These are phyloP conservation scores for Maylandia zebra DNA, from an alignment of 2,113 vertebrate genomes.

Conservation along the genomic window DNA sequence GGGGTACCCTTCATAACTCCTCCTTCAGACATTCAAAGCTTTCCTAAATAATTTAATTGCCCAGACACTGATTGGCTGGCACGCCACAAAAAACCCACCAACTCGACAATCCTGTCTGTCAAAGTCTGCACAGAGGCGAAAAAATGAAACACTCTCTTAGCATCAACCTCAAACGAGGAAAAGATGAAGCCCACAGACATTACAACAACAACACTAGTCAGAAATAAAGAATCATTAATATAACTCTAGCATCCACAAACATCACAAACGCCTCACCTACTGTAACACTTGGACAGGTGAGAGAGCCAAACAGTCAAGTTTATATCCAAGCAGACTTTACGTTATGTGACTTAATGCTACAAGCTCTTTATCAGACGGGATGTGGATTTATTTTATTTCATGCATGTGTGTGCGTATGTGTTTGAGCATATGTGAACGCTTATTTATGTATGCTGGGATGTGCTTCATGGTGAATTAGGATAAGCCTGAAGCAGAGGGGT, in stretches of 20 bases:
- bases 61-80: not conserved
- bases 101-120: not conserved
- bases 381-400: not conserved
- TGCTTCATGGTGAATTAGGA: constrained; percentile 25
- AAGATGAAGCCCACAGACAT: not conserved
- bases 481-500: constrained; percentile 12
- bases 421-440: not conserved
- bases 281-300: not conserved
- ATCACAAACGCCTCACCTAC: not conserved
- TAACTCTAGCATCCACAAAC: not conserved
- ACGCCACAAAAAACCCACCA: not conserved
- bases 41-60: not conserved
- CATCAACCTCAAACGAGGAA: not conserved
- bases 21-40: not conserved
- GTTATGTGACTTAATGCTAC: not conserved
- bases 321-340: not conserved
- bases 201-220: not conserved
- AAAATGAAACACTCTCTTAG: not conserved
- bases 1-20: not conserved
- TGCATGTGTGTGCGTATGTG: not conserved
- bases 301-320: not conserved
- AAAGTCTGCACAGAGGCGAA: not conserved
- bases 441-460: constrained; percentile 23
- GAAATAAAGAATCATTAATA: not conserved
- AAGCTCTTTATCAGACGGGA: not conserved